These are phyloP conservation scores for Agapornis roseicollis DNA, from an alignment of 2,113 vertebrate species.

Conservation along the genomic window DNA sequence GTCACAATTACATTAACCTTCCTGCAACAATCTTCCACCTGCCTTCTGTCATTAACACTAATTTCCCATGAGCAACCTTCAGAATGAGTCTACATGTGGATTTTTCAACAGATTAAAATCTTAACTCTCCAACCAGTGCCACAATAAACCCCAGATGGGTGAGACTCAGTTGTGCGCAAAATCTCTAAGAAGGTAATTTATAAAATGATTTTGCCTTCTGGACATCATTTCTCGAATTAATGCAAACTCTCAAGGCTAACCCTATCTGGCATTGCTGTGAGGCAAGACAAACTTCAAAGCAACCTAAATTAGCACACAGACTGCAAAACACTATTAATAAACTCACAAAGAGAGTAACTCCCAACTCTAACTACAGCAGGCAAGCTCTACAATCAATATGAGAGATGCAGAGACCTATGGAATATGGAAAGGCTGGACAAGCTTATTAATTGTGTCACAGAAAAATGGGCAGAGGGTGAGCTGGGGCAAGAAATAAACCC, in stretches of 20 bases:
- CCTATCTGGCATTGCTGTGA: neutral
- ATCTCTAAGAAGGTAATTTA: neutral
- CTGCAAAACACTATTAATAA: neutral
- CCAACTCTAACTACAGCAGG: neutral
- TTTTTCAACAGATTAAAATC: constrained; percentile 47
- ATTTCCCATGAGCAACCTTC: neutral
- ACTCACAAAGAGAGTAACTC: neutral
- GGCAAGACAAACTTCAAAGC: constrained; percentile 35
- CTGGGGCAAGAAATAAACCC: neutral
- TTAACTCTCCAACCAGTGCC: neutral
- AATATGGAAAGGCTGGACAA: neutral
- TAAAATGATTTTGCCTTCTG: constrained; percentile 35
- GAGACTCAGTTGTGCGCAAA: neutral
- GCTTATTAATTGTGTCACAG: neutral
- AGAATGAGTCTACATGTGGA: neutral
- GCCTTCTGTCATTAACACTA: neutral
- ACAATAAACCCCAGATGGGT: neutral
- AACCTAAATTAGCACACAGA: neutral
- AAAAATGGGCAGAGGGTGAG: neutral
- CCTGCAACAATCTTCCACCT: neutral
- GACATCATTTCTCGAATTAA: constrained; percentile 23
- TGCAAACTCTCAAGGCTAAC: neutral
- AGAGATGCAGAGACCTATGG: rapidly evolving
- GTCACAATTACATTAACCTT: constrained; percentile 5
- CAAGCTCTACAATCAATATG: neutral